Evolutionary conservation across 30 jellyfish, hydroid and myxozoan genomes (phyloP).

Genomic region (Clytia hemisphaerica): DNA sequence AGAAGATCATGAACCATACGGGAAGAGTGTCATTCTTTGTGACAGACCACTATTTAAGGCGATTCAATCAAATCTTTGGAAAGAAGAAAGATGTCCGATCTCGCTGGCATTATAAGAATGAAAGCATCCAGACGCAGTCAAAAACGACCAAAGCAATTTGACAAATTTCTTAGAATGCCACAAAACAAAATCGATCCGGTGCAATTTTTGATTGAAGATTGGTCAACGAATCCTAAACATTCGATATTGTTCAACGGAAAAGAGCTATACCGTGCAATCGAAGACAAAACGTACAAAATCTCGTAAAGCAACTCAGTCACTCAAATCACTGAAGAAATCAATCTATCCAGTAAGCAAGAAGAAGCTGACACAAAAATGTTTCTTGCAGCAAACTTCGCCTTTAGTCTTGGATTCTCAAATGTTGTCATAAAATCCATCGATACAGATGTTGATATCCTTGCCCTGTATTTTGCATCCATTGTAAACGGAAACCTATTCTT

Average conservation of each 20-base stretch:
- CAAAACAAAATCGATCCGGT: neutral
- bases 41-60: too few species aligned
- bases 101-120: neutral
- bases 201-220: neutral
- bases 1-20: too few species aligned
- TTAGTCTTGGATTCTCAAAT: neutral
- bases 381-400: conserved; percentile 5
- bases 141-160: neutral
- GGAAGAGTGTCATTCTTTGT: too few species aligned
- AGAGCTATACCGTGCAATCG: neutral
- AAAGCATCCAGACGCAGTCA: neutral
- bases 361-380: conserved; percentile 9
- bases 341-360: too few species aligned
- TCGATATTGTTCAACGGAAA: neutral
- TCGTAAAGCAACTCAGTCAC: neutral
- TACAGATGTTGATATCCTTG: conserved; percentile 2
- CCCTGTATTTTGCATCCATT: too few species aligned
- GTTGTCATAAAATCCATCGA: neutral
- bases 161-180: neutral
- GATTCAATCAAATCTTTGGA: too few species aligned
- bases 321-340: too few species aligned
- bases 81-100: too few species aligned
- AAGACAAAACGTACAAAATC: neutral
- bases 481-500: too few species aligned
- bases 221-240: too few species aligned